Evolutionary conservation across 2,113 vertebrate species (phyloP), one percentile per base, ranked within the genome.

Genomic region (Phyllostomus hastatus): DNA sequence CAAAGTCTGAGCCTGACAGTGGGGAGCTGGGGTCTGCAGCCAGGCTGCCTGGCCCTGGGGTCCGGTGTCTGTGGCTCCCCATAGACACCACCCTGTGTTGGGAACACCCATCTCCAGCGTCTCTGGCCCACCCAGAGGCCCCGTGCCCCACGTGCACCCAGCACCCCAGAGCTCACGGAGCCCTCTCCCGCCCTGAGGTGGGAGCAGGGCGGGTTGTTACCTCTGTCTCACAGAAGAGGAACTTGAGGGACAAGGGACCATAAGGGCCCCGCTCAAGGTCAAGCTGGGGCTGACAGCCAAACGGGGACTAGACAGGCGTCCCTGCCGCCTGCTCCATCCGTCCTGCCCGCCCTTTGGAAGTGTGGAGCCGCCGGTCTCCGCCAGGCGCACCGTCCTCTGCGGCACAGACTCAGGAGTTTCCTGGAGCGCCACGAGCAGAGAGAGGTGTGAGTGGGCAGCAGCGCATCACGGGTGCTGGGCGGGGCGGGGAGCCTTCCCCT

Each of bases 401-500:
- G 22, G 67, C 16, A n/a, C 22, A 48, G n/a, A 66, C 14, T 14
- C 2, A 0, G n/a, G 69, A 41, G 41, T 38, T 57, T 76, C 57
- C 83, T 67, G 50, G 2, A 38, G 17, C 73, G 54, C 28, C 16
- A 1, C 2, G 31, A 66, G 52, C 31, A 35, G 15, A 80, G 35
- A 15, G 24, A 41, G 10, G 38, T 1, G 4, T 10, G 54, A 61
- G 72, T 22, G 11, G 43, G 31, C 17, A 4, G 2, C 0, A 2
- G 48, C 0, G n/a, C 15, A 11, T 26, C 70, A 1, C 2, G 12
- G 75, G 26, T 8, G 15, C 35, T 19, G 43, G n/a, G 61, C 1
- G 0, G 24, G 52, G 1, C 0, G 1, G 26, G 90, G n/a, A 16
- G 14, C 5, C 38, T n/a, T 80, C 35, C 20, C 0, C 2, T 46